Evolutionary conservation across 2,113 vertebrate genomes (phyloP).

Genomic region (Bufo bufo): DNA sequence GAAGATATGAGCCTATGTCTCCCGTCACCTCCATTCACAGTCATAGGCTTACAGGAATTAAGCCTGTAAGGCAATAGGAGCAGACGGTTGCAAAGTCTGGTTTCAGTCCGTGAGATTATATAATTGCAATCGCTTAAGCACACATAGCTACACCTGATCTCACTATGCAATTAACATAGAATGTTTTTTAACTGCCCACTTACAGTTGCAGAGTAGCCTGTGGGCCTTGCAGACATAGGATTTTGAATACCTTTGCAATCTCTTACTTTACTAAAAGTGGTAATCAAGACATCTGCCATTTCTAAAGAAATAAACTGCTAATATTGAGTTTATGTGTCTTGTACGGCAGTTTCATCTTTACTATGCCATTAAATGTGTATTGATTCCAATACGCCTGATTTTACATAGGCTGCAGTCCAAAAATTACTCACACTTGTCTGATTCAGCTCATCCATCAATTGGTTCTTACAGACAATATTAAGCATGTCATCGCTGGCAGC

Average conservation of each 20-base stretch:
- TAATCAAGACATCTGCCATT: neutral
- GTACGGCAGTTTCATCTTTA: neutral
- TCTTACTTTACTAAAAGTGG: neutral
- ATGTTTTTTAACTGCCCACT: no score
- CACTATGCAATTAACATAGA: no score
- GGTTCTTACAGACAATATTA: neutral
- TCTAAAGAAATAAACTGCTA: neutral
- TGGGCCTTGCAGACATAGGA: no score
- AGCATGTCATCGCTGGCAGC: neutral
- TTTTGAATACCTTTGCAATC: neutral
- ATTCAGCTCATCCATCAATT: slow-evolving; percentile 10
- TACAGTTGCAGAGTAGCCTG: no score
- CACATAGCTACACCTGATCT: no score
- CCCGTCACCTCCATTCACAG: no score
- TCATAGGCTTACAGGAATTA: no score
- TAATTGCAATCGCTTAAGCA: no score
- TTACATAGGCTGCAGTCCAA: neutral
- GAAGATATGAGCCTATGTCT: no score
- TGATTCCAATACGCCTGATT: neutral
- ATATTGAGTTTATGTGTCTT: neutral
- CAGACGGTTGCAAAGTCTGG: no score
- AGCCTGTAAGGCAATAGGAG: no score
- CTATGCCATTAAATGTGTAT: neutral
- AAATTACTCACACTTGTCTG: slow-evolving; percentile 24
- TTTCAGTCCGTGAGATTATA: no score